Evolutionary conservation across 2,797 vertebrate genomes (phyloP), one percentile per base, ranked within the genome.

Genomic region (Tenualosa ilisha): DNA sequence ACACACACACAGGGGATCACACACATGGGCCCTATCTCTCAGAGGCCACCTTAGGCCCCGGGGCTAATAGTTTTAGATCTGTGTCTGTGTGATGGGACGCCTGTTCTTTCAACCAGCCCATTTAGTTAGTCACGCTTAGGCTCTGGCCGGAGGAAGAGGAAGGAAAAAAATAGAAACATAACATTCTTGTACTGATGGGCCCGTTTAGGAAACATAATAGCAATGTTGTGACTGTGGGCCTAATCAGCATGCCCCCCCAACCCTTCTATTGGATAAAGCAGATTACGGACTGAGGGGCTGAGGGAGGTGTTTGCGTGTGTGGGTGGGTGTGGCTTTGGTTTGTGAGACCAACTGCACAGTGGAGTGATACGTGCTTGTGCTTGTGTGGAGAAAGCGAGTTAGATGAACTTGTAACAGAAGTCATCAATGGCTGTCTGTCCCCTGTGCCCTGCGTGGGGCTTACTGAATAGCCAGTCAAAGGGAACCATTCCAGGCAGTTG

Each of bases 21-120:
- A 56, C 54, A 56, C 6, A 3, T 20, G 12, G 50, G 51, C 51
- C 51, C 51, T 54, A 54, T 54, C 51, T 54, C 51, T 54, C 2
- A 54, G 51, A 15, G 63, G 24, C 63, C 63, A 37, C 61, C 61
- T 26, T 65, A 0, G n/a, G n/a, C 24, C 61, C 61, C 24, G 26
- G 65, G 26, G 65, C 65, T 68, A 37, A 68, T 68, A 68, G 63
- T 68, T 31, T 37, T 31, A 68, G 65, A 68, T 68, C 8, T 68
- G 65, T 72, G 65, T 13, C 65, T 31, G 65, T 72, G 65, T 20
- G 20, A 22, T 59, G 22, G 53, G 31, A 85, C 49, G 15, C 56
- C 24, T 81, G 43, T 37, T 24, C 11, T 79, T 85, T 85, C 51
- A 85, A 56, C 43, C 56, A 81, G 31, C 40, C n/a, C 84, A 85